Evolutionary conservation across 2,797 vertebrate genomes (phyloP).

Genomic region (Platyrinchus mystaceus): DNA sequence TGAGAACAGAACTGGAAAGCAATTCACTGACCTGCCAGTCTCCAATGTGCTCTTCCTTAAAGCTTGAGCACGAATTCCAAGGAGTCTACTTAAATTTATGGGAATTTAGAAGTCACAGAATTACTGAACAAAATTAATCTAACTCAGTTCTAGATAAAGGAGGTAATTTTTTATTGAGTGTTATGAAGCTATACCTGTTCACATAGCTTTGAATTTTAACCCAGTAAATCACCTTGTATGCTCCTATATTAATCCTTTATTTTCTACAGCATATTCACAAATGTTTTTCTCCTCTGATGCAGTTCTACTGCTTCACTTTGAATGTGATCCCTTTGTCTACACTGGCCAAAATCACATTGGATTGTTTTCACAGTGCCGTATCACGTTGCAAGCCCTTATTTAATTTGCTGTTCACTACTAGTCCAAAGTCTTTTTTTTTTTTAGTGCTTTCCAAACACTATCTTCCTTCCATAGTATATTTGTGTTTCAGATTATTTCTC

Average conservation of each 20-base stretch:
- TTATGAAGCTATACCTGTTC: background rate
- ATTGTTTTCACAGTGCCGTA: slow-evolving; percentile 68
- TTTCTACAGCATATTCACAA: background rate
- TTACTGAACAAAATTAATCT: background rate
- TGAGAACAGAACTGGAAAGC: slow-evolving; percentile 24
- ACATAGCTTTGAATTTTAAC: background rate
- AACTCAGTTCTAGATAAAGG: background rate
- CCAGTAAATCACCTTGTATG: background rate
- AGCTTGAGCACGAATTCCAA: slow-evolving; percentile 10
- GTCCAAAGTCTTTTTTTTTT: background rate
- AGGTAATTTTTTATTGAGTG: background rate
- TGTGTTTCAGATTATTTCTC: slow-evolving; percentile 54
- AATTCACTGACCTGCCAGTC: background rate
- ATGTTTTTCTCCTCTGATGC: background rate
- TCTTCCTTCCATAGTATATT: slow-evolving; percentile 36
- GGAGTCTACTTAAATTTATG: background rate
- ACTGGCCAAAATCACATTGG: slow-evolving; percentile 51
- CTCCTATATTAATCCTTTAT: background rate
- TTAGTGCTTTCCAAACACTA: slow-evolving; percentile 32
- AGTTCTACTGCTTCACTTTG: background rate
- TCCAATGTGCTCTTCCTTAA: background rate
- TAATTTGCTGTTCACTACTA: slow-evolving; percentile 67
- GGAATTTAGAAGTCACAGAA: background rate
- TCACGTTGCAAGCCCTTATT: slow-evolving; percentile 54
- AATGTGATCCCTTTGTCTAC: slow-evolving; percentile 8